These are phyloP conservation scores for Achlya flavicornis DNA, from an alignment of 2,888 invertebrate genomes.

Conservation along the genomic window DNA sequence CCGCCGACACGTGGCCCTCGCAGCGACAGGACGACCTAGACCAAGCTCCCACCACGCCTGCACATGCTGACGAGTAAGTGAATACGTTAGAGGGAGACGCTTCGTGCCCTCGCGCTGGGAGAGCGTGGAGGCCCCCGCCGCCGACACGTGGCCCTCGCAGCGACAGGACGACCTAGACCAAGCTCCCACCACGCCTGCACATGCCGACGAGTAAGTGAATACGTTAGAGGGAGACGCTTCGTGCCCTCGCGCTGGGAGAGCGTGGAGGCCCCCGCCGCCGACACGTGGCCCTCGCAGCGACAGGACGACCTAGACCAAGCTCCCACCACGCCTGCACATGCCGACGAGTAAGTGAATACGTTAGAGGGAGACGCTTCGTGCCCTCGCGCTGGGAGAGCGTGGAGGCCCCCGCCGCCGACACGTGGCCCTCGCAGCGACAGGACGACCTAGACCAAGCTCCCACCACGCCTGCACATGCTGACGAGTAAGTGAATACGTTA, in stretches of 20 bases:
- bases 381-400: constrained; percentile 98
- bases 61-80: constrained; percentile 28
- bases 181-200: constrained; percentile 33
- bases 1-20: constrained; percentile 83
- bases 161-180: background rate
- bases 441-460: constrained; percentile 9
- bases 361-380: too few relatives aligned
- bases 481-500: constrained; percentile 16
- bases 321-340: constrained; percentile 33
- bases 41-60: constrained; percentile 30
- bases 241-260: constrained; percentile 98
- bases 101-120: constrained; percentile 98
- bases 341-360: constrained; percentile 23
- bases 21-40: background rate
- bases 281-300: constrained; percentile 68
- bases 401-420: constrained; percentile 88
- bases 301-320: background rate
- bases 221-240: too few relatives aligned
- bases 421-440: constrained; percentile 57
- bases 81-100: too few relatives aligned
- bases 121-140: constrained; percentile 91
- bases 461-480: constrained; percentile 36
- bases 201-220: constrained; percentile 24
- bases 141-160: constrained; percentile 80
- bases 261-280: constrained; percentile 90